phyloP scores from a whole-genome alignment of 30 jellyfish, hydroid and myxozoan species.

The Aurelia sp. region DNA sequence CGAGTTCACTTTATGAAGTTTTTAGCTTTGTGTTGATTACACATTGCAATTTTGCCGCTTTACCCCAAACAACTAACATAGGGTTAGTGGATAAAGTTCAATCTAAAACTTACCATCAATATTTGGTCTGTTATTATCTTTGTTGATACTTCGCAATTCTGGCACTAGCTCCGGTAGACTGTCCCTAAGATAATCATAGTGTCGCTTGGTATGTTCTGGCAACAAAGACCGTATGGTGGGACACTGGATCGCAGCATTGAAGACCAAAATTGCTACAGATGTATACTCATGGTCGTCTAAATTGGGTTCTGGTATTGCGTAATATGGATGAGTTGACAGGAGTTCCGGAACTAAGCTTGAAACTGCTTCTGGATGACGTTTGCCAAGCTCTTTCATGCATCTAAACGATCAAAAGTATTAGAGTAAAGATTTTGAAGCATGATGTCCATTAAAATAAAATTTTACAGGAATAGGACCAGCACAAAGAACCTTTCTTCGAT shows the following conservation, averaged over 20 bases:
- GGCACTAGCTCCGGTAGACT: constrained; percentile 91
- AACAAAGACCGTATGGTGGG: constrained; percentile 78
- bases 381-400: constrained; percentile 88
- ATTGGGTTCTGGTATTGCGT: constrained; percentile 95
- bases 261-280: constrained; percentile 83
- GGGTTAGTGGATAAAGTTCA: neutral
- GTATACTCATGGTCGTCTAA: constrained; percentile 89
- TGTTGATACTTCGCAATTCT: constrained; percentile 41
- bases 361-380: constrained; percentile 81
- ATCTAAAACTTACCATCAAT: neutral
- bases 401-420: constrained; percentile 24
- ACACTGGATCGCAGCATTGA: constrained; percentile 84
- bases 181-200: constrained; percentile 85
- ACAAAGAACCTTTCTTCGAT: too few species aligned
- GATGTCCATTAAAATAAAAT: too few species aligned
- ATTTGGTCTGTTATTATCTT: neutral
- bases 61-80: too few species aligned
- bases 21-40: too few species aligned
- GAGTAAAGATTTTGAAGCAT: too few species aligned
- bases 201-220: constrained; percentile 85
- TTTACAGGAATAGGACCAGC: too few species aligned
- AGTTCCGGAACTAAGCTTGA: constrained; percentile 88
- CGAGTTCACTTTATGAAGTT: too few species aligned
- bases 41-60: too few species aligned
- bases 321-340: constrained; percentile 86